phyloP scores from a whole-genome alignment of 2,113 vertebrate genomes.

The Siniperca knerii region DNA sequence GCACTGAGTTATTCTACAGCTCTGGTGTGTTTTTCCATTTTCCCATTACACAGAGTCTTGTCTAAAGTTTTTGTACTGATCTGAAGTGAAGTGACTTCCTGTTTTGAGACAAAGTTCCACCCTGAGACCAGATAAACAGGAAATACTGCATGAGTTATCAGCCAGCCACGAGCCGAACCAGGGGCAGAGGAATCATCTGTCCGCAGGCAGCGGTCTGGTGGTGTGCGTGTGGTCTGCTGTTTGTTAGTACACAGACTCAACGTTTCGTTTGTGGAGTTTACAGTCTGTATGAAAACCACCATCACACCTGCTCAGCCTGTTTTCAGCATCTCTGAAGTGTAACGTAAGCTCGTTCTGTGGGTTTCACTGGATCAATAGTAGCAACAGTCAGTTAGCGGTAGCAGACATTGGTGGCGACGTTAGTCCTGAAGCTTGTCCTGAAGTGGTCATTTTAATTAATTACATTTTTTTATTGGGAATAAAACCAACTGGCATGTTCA shows the following conservation, averaged over 20 bases:
- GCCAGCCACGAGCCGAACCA: fast-evolving
- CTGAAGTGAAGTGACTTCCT: slow-evolving; percentile 11
- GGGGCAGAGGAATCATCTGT: not conserved
- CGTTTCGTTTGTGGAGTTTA: not conserved
- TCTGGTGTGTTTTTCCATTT: too few relatives aligned
- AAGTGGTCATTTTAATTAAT: too few relatives aligned
- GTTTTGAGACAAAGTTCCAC: not conserved
- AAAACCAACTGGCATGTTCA: too few relatives aligned
- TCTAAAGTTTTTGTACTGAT: not conserved
- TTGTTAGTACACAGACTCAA: not conserved
- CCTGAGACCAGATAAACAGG: slow-evolving; percentile 49
- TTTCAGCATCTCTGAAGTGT: not conserved
- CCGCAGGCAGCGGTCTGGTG: not conserved
- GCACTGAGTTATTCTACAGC: too few relatives aligned
- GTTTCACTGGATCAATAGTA: too few relatives aligned
- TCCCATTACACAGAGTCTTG: too few relatives aligned
- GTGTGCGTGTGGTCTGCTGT: slow-evolving; percentile 1
- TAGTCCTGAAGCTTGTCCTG: too few relatives aligned
- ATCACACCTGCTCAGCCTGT: slow-evolving; percentile 19
- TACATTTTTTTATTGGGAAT: too few relatives aligned
- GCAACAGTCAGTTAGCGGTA: too few relatives aligned
- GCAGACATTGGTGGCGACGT: too few relatives aligned
- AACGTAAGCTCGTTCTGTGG: too few relatives aligned
- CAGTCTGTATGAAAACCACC: not conserved
- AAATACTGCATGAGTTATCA: slow-evolving; percentile 12